phyloP scores from a whole-genome alignment of 2,888 invertebrate genomes.

The Rhimphoctona megacephalus region DNA sequence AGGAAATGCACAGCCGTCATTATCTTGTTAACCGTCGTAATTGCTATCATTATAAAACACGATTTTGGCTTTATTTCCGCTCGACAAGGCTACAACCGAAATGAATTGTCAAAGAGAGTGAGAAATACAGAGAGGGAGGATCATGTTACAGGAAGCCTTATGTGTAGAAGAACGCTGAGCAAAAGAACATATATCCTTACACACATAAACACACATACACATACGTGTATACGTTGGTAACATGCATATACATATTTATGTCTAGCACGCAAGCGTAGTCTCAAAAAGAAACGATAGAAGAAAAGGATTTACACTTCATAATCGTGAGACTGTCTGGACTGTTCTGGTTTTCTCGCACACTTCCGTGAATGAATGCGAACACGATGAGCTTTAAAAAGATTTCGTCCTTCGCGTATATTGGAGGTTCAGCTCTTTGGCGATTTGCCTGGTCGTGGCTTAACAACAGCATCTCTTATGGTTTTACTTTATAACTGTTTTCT shows the following conservation, averaged over 20 bases:
- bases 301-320: slow-evolving; percentile 82
- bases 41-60: not conserved
- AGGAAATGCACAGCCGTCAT: not conserved
- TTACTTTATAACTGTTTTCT: slow-evolving; percentile 52
- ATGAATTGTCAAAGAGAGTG: slow-evolving; percentile 1
- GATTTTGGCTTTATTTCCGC: not conserved
- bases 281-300: slow-evolving; percentile 78
- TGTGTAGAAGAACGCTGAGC: slow-evolving; percentile 10
- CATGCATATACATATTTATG: slow-evolving; percentile 11
- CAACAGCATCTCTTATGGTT: slow-evolving; percentile 21
- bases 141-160: slow-evolving; percentile 6
- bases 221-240: not conserved
- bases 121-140: not conserved
- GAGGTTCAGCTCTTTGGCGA: slow-evolving; percentile 59
- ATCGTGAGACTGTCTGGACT: slow-evolving; percentile 82
- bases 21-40: not conserved
- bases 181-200: slow-evolving; percentile 3
- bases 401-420: slow-evolving; percentile 40
- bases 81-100: not conserved
- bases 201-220: not conserved
- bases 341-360: slow-evolving; percentile 65
- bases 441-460: slow-evolving; percentile 54
- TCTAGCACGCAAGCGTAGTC: slow-evolving; percentile 38
- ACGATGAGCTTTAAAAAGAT: slow-evolving; percentile 78
- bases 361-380: slow-evolving; percentile 76